Conservation (phyloP, 2,113 vertebrate species). For the Vulpes lagopus region DNA sequence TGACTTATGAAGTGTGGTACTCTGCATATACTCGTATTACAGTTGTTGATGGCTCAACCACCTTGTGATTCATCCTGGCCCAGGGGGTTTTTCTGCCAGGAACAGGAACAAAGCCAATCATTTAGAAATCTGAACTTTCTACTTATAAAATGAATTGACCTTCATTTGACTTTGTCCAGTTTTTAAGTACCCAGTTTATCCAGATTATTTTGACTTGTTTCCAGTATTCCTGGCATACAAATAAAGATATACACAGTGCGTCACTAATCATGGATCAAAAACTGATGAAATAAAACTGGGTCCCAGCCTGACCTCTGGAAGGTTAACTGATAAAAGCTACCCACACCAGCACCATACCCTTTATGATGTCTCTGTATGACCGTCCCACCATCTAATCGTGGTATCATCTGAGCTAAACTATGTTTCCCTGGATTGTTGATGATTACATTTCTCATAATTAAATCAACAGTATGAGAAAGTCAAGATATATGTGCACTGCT, state of each 20-base stretch:
- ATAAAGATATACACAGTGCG: neutral
- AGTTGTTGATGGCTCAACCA: neutral
- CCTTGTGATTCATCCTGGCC: neutral
- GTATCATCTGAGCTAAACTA: neutral
- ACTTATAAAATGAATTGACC: neutral
- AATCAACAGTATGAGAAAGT: constrained; percentile 12
- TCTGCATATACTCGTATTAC: neutral
- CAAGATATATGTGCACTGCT: neutral
- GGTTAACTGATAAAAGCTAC: neutral
- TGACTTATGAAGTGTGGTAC: neutral
- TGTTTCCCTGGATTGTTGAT: neutral
- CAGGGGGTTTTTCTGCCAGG: neutral
- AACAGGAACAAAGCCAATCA: neutral
- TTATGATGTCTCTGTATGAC: neutral
- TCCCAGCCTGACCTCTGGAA: neutral
- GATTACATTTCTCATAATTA: constrained; percentile 4
- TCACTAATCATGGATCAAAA: neutral
- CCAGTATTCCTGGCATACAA: constrained; percentile 11
- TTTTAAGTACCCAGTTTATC: neutral
- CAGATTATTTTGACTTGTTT: constrained; percentile 6
- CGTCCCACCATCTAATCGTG: neutral
- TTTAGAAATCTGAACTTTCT: constrained; percentile 8
- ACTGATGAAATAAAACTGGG: neutral
- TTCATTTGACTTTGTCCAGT: constrained; percentile 36
- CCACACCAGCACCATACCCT: neutral